Evolutionary conservation across 2,888 invertebrate species (phyloP).

Genomic region (Andrena hattorfiana): DNA sequence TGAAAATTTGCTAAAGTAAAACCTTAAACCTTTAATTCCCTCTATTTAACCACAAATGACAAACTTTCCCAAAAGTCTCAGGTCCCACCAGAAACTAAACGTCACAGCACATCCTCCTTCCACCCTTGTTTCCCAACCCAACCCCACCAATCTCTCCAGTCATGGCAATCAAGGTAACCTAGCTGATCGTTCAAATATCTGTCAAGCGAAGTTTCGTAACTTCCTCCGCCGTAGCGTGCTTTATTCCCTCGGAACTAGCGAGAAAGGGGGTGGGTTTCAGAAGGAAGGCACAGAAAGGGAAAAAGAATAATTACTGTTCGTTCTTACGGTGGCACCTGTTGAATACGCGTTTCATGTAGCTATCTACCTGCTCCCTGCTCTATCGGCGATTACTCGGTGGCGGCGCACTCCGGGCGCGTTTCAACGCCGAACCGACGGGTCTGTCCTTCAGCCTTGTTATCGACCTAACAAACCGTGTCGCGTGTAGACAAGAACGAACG

Average conservation of each 20-base stretch:
- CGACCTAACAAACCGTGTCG: slow-evolving; percentile 19
- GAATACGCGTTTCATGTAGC: slow-evolving; percentile 59
- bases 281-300: slow-evolving; percentile 21
- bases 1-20: no score
- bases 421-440: background rate
- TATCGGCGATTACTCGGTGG: slow-evolving; percentile 60
- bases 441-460: slow-evolving; percentile 16
- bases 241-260: slow-evolving; percentile 12
- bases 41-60: no score
- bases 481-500: slow-evolving; percentile 11
- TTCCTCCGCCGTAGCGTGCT: slow-evolving; percentile 34
- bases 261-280: background rate
- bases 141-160: slow-evolving; percentile 30
- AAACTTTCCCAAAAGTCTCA: no score
- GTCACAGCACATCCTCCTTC: background rate
- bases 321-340: slow-evolving; percentile 68
- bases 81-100: no score
- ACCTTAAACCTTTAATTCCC: no score
- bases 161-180: slow-evolving; percentile 20
- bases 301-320: slow-evolving; percentile 44
- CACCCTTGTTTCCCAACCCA: background rate
- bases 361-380: slow-evolving; percentile 39
- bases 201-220: slow-evolving; percentile 53
- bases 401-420: background rate
- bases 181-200: slow-evolving; percentile 52